phyloP scores from a whole-genome alignment of 2,888 invertebrate species.

The Dicycla oo region DNA sequence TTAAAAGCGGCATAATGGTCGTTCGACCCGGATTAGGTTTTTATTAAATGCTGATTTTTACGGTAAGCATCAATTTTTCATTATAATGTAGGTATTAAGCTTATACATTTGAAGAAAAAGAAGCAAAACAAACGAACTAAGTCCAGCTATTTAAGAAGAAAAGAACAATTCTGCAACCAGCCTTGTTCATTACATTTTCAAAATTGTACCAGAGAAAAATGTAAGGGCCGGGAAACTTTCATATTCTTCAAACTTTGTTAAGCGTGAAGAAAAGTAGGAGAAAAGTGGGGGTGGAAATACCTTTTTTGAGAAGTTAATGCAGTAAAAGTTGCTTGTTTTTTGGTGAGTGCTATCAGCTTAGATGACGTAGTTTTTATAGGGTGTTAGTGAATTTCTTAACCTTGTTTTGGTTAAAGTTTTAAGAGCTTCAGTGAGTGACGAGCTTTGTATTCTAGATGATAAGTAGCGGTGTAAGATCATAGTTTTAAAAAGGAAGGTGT shows the following conservation, averaged over 20 bases:
- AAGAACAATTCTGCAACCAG: constrained; percentile 34
- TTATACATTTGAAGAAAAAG: not conserved
- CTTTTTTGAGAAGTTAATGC: constrained; percentile 69
- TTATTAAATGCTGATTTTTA: not conserved
- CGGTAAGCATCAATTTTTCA: not conserved
- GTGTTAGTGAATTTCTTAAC: constrained; percentile 23
- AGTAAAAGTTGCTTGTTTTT: constrained; percentile 63
- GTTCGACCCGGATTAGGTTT: constrained; percentile 11
- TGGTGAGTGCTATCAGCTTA: constrained; percentile 41
- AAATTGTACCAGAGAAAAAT: constrained; percentile 45
- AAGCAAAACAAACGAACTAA: constrained; percentile 21
- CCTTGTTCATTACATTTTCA: constrained; percentile 41
- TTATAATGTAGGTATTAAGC: not conserved
- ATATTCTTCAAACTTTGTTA: constrained; percentile 69
- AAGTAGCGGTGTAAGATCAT: constrained; percentile 4
- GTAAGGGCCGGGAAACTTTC: constrained; percentile 53
- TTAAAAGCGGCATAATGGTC: not conserved
- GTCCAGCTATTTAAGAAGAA: constrained; percentile 40
- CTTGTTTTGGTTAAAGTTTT: constrained; percentile 45
- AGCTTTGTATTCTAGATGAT: constrained; percentile 7
- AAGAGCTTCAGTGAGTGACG: constrained; percentile 29
- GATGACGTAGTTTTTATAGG: constrained; percentile 43
- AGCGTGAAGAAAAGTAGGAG: constrained; percentile 48
- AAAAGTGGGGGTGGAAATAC: constrained; percentile 32
- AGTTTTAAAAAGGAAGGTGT: constrained; percentile 2